Conservation (phyloP, 2,113 vertebrate genomes). For the Hiodon alosoides region DNA sequence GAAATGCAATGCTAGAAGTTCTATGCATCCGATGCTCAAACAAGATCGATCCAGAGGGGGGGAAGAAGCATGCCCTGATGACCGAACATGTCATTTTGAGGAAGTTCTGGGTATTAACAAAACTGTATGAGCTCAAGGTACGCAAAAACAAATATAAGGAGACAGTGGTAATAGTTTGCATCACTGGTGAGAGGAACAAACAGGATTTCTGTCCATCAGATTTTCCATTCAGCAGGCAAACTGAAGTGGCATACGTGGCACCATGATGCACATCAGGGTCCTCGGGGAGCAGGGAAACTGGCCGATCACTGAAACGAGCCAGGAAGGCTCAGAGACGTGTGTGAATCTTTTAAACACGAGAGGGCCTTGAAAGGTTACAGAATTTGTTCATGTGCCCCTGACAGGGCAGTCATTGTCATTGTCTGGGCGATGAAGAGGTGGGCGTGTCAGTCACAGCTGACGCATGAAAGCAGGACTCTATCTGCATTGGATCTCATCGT, state of each 20-base stretch:
- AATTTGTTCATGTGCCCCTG: neutral
- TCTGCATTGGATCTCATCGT: too few species aligned
- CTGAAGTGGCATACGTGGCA: constrained; percentile 36
- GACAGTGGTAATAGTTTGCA: neutral
- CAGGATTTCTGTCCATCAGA: constrained; percentile 7
- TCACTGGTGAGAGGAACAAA: constrained; percentile 10
- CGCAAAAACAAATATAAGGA: too few species aligned
- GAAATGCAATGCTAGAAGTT: too few species aligned
- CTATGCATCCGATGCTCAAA: too few species aligned
- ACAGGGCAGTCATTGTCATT: neutral
- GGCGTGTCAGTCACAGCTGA: neutral
- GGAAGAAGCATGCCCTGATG: too few species aligned
- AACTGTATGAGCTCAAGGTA: too few species aligned
- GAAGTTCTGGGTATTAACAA: neutral
- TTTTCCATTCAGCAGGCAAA: constrained; percentile 9
- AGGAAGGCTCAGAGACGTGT: constrained; percentile 6
- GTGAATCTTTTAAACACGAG: neutral
- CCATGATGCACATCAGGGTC: constrained; percentile 42
- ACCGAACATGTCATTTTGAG: neutral
- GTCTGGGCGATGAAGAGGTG: neutral
- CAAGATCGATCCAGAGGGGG: too few species aligned
- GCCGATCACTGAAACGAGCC: constrained; percentile 25
- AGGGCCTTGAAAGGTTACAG: neutral
- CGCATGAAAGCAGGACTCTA: too few species aligned
- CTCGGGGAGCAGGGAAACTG: constrained; percentile 34